A percentile compares a stretch with the other conserved stretches of the same genome.
phyloP scores from a whole-genome alignment of 2,113 vertebrate genomes.

The Cynopterus brachyotis region DNA sequence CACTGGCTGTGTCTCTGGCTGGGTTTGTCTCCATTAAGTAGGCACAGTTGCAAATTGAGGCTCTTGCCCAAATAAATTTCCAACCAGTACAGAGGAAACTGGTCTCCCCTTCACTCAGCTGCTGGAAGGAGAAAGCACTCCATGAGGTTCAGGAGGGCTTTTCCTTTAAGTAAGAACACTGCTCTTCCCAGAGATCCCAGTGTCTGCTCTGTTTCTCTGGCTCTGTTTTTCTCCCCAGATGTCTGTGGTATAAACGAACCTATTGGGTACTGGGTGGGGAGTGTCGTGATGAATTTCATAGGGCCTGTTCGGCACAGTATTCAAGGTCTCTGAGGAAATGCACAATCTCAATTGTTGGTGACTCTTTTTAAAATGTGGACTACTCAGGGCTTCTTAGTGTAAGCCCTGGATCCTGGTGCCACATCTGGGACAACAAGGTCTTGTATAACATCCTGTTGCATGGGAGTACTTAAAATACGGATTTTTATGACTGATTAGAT shows the following conservation, averaged over 20 bases:
- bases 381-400: not conserved
- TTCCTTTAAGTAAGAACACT: not conserved
- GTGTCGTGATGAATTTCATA: not conserved
- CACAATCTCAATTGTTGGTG: not conserved
- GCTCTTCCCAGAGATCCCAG: not conserved
- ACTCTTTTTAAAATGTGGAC: not conserved
- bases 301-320: not conserved
- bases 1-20: not conserved
- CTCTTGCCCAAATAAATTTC: not conserved
- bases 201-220: not conserved
- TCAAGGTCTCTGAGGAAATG: not conserved
- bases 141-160: not conserved
- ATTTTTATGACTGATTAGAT: not conserved
- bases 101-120: not conserved
- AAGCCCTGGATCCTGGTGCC: not conserved
- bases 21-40: not conserved
- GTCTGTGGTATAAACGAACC: not conserved
- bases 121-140: not conserved
- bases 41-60: not conserved
- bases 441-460: not conserved
- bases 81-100: not conserved
- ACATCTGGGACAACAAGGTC: not conserved
- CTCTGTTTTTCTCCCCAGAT: not conserved
- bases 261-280: not conserved
- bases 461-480: not conserved